Evolutionary conservation across 2,797 vertebrate genomes (phyloP).

Genomic region (Spinibarbus caldwelli): DNA sequence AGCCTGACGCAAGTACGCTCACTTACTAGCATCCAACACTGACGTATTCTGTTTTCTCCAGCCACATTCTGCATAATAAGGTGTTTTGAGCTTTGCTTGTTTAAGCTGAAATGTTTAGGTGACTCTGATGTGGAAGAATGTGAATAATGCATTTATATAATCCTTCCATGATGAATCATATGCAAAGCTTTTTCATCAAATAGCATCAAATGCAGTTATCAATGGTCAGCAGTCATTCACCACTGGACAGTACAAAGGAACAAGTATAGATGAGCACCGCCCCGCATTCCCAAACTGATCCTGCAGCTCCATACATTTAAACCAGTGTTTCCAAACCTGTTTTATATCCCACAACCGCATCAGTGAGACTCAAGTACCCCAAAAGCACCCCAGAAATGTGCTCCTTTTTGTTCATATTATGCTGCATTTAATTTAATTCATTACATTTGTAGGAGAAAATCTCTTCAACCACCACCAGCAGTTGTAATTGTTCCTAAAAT

Average conservation of each 20-base stretch:
- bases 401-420: neutral
- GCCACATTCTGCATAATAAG: neutral
- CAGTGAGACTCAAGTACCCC: neutral
- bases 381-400: neutral
- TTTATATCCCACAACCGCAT: neutral
- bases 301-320: neutral
- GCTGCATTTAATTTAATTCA: neutral
- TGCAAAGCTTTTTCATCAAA: neutral
- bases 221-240: neutral
- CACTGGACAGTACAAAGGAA: neutral
- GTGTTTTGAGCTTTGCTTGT: neutral
- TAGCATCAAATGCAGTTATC: neutral
- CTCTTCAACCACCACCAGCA: neutral
- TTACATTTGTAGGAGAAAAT: neutral
- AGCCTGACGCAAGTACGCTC: neutral
- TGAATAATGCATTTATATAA: neutral
- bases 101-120: constrained; percentile 4
- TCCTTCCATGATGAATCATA: neutral
- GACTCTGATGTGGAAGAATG: neutral
- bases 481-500: neutral
- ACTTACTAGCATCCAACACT: neutral
- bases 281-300: neutral
- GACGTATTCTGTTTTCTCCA: neutral
- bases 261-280: neutral
- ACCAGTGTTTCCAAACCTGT: neutral